Base-by-base conservation (phyloP, 2,113 vertebrate species). In the Thryonomys swinderianus region DNA sequence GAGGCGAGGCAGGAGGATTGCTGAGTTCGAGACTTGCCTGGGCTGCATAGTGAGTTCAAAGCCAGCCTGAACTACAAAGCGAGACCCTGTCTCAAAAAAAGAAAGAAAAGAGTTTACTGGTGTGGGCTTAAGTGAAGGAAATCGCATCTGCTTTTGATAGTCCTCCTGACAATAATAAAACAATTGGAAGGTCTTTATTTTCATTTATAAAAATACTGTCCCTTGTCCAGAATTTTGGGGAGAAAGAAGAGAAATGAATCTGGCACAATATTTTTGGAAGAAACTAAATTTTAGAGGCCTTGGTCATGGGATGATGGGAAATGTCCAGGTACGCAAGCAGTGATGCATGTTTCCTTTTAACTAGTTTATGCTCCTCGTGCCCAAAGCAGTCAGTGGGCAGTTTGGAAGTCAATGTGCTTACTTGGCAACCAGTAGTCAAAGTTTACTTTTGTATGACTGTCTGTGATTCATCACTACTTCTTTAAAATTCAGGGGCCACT, bases 151-250 rank as follows among this genome's bases (percentile, higher is more conserved):
- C 57, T 74, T 76, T 67, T 34, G 11, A 69, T 55, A 48, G 48
- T 11, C 62, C 73, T 89, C 69, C 89, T 93, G 61, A 85, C 45
- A 93, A 96, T 93, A 95, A 86, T n/a, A 40, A 93, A 83, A 25
- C 55, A 78, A 74, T 53, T 57, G 3, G 57, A n/a, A 40, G 62
- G 34, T 62, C 64, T 89, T 76, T 30, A 57, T n/a, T 79, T 92
- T 61, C 42, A 48, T 74, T 86, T 20, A 5, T 1, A 37, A 59
- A 30, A 48, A 30, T 48, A 57, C n/a, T 80, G 45, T 76, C 21
- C 16, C 13, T 66, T 85, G 69, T 62, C 30, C 9, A 13, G 84
- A 23, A 61, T 57, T 94, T 82, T 88, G 69, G 2, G 11, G 4
- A 17, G 14, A 87, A 0, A 74, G 42, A 91, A 48, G n/a, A 67